Percentiles rank a stretch among this genome's conserved stretches.
Conservation (phyloP, 92 coral and sea anemone genomes). For the Palythoa grandiflora region DNA sequence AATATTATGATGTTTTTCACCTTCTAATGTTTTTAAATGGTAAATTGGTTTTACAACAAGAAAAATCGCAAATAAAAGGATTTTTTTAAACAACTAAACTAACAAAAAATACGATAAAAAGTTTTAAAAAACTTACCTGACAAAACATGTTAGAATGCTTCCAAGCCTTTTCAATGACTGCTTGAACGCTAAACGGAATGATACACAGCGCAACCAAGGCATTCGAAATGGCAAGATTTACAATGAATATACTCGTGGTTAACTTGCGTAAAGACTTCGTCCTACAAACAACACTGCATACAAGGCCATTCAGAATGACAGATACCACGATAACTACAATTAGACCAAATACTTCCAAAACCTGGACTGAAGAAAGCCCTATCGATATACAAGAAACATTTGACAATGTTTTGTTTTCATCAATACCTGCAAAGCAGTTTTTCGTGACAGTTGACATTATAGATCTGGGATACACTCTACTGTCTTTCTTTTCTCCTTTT, state of each 20-base stretch:
- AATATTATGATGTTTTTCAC: not conserved
- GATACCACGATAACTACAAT: conserved; percentile 69
- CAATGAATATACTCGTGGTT: conserved; percentile 86
- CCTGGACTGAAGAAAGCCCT: conserved; percentile 27
- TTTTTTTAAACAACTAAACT: not conserved
- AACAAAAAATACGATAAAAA: not conserved
- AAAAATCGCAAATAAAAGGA: not conserved
- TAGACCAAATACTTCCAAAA: conserved; percentile 62
- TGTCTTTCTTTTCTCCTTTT: not conserved
- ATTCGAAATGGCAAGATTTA: conserved; percentile 87
- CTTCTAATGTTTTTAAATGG: not conserved
- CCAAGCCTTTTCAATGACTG: conserved; percentile 70
- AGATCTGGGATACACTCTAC: not conserved
- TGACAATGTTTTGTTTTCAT: conserved; percentile 16
- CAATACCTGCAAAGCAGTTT: not conserved
- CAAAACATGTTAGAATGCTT: conserved; percentile 72
- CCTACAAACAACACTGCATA: conserved; percentile 73
- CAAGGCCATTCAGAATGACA: conserved; percentile 70
- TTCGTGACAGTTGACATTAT: not conserved
- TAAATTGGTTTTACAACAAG: not conserved
- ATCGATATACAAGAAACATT: not conserved
- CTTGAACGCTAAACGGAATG: conserved; percentile 81
- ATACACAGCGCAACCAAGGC: conserved; percentile 75
- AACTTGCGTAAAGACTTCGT: conserved; percentile 71
- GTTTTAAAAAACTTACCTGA: conserved; percentile 65